phyloP scores from a whole-genome alignment of 1,140 invertebrate species.

The Geopemphigus sp. region DNA sequence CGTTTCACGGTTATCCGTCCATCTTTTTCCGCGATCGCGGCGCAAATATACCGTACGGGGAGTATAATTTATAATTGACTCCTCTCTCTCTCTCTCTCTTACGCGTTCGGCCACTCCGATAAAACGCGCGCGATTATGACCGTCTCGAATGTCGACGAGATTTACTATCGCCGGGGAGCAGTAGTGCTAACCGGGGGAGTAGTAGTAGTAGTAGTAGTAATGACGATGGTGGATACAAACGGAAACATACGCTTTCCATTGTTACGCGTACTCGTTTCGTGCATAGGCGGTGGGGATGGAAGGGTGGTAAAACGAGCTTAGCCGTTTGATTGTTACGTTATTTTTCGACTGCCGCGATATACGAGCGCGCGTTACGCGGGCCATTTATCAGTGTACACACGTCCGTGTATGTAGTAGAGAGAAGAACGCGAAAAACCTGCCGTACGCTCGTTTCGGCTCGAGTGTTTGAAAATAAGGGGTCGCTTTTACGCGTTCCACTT shows the following conservation, averaged over 20 bases:
- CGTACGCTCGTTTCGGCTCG: no score
- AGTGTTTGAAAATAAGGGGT: conserved; percentile 7
- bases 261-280: background rate
- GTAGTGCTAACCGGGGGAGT: no score
- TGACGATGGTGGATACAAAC: background rate
- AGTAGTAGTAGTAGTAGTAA: no score
- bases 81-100: no score
- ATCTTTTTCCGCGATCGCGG: conserved; percentile 1
- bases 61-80: conserved; percentile 26
- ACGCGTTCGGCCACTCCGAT: no score
- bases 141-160: conserved; percentile 25
- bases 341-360: no score
- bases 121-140: background rate
- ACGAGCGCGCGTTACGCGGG: background rate
- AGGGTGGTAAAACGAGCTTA: conserved; percentile 1
- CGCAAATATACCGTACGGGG: no score
- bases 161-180: no score
- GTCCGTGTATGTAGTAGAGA: no score
- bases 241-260: background rate
- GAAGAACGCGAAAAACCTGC: background rate
- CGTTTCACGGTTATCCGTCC: conserved; percentile 44
- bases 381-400: background rate
- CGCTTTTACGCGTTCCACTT: no score
- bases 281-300: background rate
- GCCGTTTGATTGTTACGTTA: background rate